Evolutionary conservation across 2,888 invertebrate genomes (phyloP).

Genomic region (Phlogophora meticulosa): DNA sequence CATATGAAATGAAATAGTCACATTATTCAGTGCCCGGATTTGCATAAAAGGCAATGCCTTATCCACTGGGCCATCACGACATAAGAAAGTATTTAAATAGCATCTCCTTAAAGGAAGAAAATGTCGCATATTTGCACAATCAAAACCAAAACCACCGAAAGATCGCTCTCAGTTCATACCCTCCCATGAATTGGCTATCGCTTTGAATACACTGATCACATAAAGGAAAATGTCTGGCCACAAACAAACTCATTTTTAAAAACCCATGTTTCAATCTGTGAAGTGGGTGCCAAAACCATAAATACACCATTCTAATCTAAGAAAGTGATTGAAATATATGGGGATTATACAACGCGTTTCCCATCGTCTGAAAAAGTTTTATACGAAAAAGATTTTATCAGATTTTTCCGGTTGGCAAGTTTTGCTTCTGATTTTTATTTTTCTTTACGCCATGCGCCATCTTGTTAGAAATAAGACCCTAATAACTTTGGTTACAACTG

Average conservation of each 20-base stretch:
- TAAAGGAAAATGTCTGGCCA: no score
- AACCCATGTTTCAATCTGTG: constrained; percentile 5
- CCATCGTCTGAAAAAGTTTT: constrained; percentile 16
- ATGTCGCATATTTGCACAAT: no score
- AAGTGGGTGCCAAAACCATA: not conserved
- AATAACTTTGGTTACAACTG: constrained; percentile 31
- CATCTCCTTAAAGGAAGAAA: no score
- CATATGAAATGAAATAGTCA: no score
- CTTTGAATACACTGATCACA: no score
- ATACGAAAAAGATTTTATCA: constrained; percentile 4
- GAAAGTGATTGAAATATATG: constrained; percentile 10
- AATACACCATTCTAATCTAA: not conserved
- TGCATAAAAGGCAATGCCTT: no score
- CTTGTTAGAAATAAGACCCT: constrained; percentile 22
- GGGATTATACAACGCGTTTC: constrained; percentile 2
- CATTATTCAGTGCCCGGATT: no score
- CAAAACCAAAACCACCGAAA: no score
- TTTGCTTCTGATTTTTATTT: constrained; percentile 12
- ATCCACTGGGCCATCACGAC: no score
- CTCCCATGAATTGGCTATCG: no score
- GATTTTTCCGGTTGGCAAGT: constrained; percentile 6
- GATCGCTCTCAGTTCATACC: no score
- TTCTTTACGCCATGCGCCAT: constrained; percentile 7
- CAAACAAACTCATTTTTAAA: not conserved
- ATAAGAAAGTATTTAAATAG: no score